Base-by-base conservation (phyloP, 1,140 invertebrate genomes). In the Drosophila subobscura region DNA sequence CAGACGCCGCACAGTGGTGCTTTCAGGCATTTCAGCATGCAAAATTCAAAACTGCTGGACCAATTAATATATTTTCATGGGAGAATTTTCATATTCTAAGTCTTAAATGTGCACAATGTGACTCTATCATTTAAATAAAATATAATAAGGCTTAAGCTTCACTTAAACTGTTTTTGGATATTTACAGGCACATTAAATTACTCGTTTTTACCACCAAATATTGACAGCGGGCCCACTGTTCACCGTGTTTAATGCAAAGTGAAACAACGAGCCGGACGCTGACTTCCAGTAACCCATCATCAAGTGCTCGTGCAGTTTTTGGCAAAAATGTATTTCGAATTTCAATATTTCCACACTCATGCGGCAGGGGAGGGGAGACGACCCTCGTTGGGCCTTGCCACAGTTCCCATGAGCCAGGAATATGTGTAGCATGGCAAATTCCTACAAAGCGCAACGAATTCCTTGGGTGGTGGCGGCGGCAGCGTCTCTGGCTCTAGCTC, bases 381-480 rank as follows among this genome's bases (percentile, higher is more conserved):
- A 76, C 72, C 67, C 72, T 6, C 22, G 10, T 7, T 41, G 37
- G 12, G 14, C 16, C 22, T 50, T 51, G 51, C 57, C 41, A 49
- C 46, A 59, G 77, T 88, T 88, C 83, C 83, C 83, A 88, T 76
- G 83, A 70, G 83, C 75, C 71, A 72, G 54, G 56, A 88, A 51
- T 76, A 83, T 83, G 76, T 79, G 72, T 83, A 79, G 83, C 83
- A 70, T 88, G 71, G 40, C 83, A 63, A 88, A 88, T 88, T 71
- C 74, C 70, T 54, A 88, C 83, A 88, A 88, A 79, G 83, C 83
- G 78, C 67, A 88, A 46, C 83, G 78, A 88, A 88, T 88, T 56
- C 70, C 83, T 68, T 58, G 72, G 67, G 83, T 86, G 77, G 76
- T 79, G 63, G 76, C 33, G 42, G 51, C 42, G 37, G 49, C 27